phyloP scores from a whole-genome alignment of 2,888 invertebrate genomes.

The Cancer borealis region DNA sequence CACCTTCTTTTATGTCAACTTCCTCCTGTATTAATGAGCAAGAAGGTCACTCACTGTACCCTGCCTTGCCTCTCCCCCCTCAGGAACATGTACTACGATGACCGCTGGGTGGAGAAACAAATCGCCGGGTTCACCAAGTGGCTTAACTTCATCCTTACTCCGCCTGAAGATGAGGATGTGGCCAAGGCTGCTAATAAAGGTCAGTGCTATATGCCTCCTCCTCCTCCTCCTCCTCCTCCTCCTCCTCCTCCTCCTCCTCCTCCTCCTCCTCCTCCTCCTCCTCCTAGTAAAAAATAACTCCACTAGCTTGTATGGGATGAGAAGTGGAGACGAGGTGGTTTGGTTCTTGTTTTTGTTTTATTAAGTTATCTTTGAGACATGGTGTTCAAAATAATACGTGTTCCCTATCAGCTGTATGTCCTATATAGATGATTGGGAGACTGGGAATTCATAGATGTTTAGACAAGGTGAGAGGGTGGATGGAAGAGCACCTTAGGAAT shows the following conservation, averaged over 20 bases:
- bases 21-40: neutral
- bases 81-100: slow-evolving; percentile 81
- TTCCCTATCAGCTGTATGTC: neutral
- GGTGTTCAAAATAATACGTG: neutral
- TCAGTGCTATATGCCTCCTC: neutral
- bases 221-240: neutral
- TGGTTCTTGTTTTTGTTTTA: neutral
- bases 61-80: slow-evolving; percentile 63
- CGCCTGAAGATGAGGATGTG: slow-evolving; percentile 79
- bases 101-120: slow-evolving; percentile 81
- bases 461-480: neutral
- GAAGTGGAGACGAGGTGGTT: neutral
- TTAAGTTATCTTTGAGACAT: neutral
- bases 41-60: neutral
- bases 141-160: slow-evolving; percentile 81
- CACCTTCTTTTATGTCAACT: neutral
- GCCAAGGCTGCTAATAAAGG: slow-evolving; percentile 62
- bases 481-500: neutral
- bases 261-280: no score
- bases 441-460: neutral
- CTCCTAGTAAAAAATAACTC: no score
- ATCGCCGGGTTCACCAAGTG: slow-evolving; percentile 81
- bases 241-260: no score
- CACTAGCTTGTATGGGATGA: no score
- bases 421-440: neutral